Base-by-base conservation (phyloP, 2,113 vertebrate genomes). In the Chascanopsetta lugubris region DNA sequence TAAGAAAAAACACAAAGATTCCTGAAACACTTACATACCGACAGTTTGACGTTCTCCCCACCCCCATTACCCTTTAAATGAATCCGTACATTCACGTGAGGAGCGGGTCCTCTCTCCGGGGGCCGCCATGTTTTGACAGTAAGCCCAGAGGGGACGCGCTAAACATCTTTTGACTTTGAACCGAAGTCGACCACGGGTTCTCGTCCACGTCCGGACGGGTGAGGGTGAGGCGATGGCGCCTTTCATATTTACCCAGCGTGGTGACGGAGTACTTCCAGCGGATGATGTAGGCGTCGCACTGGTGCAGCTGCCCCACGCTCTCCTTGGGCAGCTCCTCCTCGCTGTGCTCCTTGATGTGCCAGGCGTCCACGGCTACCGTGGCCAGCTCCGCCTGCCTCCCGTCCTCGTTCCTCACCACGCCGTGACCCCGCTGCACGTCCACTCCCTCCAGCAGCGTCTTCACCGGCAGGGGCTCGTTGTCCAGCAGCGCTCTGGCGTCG, bases 181-280 rank as follows among this genome's bases (percentile, higher is more conserved):
- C n/a, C n/a, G n/a, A n/a, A n/a, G n/a, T n/a, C n/a, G n/a, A n/a
- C n/a, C n/a, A n/a, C n/a, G n/a, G n/a, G n/a, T n/a, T n/a, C n/a
- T n/a, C n/a, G n/a, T n/a, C n/a, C n/a, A n/a, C n/a, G n/a, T n/a
- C n/a, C n/a, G n/a, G n/a, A n/a, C n/a, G n/a, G n/a, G n/a, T n/a
- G n/a, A n/a, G n/a, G n/a, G n/a, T n/a, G n/a, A n/a, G n/a, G n/a
- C n/a, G n/a, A n/a, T n/a, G n/a, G n/a, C n/a, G n/a, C n/a, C n/a
- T n/a, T n/a, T n/a, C n/a, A n/a, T n/a, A n/a, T n/a, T n/a, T n/a
- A 94, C 93, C 93, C 0, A 93, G 84, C 1, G 87, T 91, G 65
- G 91, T 92, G 75, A 93, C 70, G 1, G 90, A 92, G 79, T 94
- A 94, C 70, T 89, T 93, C 93, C 93, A 94, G 32, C 92, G 91